Conservation (phyloP, 2,888 invertebrate genomes). For the Pyrgus malvae region DNA sequence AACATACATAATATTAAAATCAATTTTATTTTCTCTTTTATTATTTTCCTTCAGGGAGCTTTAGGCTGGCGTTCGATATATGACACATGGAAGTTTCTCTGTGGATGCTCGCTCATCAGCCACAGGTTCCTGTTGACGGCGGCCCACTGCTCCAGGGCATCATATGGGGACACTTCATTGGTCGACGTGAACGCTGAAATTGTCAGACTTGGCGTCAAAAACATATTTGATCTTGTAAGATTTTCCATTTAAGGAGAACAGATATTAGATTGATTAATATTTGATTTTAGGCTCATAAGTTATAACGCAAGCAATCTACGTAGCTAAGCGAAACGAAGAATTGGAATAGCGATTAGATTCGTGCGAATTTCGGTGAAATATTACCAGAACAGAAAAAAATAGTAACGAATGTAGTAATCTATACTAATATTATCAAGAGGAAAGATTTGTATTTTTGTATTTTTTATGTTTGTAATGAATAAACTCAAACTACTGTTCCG, state of each 20-base stretch:
- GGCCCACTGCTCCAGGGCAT: conserved; percentile 78
- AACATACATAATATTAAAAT: no score
- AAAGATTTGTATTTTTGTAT: no score
- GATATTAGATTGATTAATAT: background rate
- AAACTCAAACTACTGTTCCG: no score
- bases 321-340: no score
- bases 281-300: background rate
- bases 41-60: conserved; percentile 40
- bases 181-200: conserved; percentile 41
- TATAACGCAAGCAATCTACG: background rate
- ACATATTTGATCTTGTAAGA: conserved; percentile 36
- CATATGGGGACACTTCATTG: conserved; percentile 35
- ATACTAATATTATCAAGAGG: no score
- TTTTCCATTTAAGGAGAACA: background rate
- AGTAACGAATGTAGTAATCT: no score
- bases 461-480: no score
- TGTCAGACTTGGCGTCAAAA: conserved; percentile 45
- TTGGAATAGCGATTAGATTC: no score
- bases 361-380: no score
- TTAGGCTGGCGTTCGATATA: conserved; percentile 45
- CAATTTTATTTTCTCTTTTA: background rate
- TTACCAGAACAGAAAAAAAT: no score
- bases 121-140: conserved; percentile 83
- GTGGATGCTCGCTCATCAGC: conserved; percentile 85
- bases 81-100: conserved; percentile 54